Conservation (phyloP, 2,888 invertebrate genomes). For the Anarsia innoxiella region DNA sequence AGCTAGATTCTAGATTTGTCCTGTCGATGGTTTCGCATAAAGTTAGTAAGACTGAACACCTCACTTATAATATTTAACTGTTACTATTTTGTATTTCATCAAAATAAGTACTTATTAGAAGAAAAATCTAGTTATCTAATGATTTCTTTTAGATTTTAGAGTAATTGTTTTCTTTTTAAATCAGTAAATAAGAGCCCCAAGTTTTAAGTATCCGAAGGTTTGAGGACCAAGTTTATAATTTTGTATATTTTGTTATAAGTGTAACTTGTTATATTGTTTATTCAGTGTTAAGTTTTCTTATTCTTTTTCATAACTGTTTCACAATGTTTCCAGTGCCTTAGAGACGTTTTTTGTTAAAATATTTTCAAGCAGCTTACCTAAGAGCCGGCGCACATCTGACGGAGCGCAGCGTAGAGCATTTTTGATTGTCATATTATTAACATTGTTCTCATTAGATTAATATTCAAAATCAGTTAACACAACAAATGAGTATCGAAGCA, state of each 20-base stretch:
- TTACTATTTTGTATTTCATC: constrained; percentile 41
- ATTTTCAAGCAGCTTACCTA: too few species aligned
- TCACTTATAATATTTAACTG: constrained; percentile 30
- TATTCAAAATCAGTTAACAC: too few species aligned
- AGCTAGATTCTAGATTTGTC: too few species aligned
- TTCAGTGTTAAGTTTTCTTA: constrained; percentile 6
- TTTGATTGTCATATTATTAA: too few species aligned
- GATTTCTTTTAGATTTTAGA: constrained; percentile 1
- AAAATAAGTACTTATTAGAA: constrained; percentile 52
- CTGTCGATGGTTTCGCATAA: too few species aligned
- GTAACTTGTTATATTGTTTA: constrained; percentile 7
- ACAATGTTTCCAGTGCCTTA: constrained; percentile 18
- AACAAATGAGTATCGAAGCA: too few species aligned
- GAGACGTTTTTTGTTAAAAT: too few species aligned
- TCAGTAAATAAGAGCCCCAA: neutral
- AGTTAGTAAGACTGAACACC: constrained; percentile 56
- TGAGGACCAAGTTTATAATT: constrained; percentile 25
- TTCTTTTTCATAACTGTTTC: constrained; percentile 14
- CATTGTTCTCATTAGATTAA: too few species aligned
- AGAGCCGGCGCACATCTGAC: too few species aligned
- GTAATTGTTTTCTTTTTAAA: neutral
- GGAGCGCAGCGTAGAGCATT: too few species aligned
- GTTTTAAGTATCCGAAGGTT: constrained; percentile 9
- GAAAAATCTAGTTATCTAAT: constrained; percentile 1
- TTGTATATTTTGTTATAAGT: constrained; percentile 1